Conservation (phyloP, 1,140 invertebrate genomes). For the Zaprionus vittiger region DNA sequence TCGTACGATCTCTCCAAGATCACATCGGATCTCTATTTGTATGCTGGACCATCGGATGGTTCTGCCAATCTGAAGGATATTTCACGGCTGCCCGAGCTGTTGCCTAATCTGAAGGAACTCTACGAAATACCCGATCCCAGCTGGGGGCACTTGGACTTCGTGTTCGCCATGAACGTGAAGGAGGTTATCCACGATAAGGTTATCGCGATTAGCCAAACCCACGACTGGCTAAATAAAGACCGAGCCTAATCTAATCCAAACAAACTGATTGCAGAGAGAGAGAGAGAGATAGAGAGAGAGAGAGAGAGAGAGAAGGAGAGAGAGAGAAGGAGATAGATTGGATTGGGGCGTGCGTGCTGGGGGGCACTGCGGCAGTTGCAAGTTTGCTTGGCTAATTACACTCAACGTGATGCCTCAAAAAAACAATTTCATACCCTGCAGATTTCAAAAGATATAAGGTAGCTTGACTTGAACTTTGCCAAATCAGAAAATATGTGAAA, state of each 20-base stretch:
- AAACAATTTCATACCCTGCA: constrained; percentile 11
- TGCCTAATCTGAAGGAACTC: constrained; percentile 83
- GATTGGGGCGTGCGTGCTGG: not conserved
- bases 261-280: not conserved
- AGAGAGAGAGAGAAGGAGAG: not conserved
- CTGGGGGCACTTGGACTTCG: constrained; percentile 87
- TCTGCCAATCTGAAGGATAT: constrained; percentile 85
- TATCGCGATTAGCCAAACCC: constrained; percentile 59
- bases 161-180: constrained; percentile 85
- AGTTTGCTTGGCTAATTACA: constrained; percentile 20
- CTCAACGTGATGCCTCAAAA: not conserved
- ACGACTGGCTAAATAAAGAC: constrained; percentile 40
- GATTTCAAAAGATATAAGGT: not conserved
- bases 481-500: not conserved
- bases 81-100: constrained; percentile 71
- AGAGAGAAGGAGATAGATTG: not conserved
- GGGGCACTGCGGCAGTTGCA: constrained; percentile 11
- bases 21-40: constrained; percentile 86
- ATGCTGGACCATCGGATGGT: constrained; percentile 87
- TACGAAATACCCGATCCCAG: constrained; percentile 80
- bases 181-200: constrained; percentile 84
- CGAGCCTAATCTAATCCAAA: constrained; percentile 29
- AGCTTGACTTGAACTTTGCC: not conserved
- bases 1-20: constrained; percentile 86
- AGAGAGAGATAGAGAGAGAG: not conserved